These are phyloP conservation scores for Scrobipalpa costella DNA, from an alignment of 2,888 invertebrate species.

Conservation along the genomic window DNA sequence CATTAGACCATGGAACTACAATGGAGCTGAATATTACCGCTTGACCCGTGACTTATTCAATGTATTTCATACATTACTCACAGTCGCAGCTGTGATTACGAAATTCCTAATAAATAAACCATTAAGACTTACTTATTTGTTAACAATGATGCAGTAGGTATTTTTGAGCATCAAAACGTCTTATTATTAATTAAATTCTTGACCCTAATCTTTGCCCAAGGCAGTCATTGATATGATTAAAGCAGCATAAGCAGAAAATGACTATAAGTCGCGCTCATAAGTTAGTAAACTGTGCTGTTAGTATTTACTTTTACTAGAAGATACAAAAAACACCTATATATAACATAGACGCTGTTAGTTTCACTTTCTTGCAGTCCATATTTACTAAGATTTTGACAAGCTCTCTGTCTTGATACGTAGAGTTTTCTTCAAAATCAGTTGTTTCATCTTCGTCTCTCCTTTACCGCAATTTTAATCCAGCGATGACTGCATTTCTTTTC, in stretches of 20 bases:
- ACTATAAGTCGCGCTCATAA: no score
- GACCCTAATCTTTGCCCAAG: neutral
- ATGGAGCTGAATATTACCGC: neutral
- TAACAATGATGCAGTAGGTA: neutral
- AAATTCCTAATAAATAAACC: neutral
- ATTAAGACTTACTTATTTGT: neutral
- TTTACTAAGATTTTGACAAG: no score
- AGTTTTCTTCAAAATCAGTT: no score
- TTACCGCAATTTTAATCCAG: slow-evolving; percentile 5
- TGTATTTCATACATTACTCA: neutral
- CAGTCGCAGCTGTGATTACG: neutral
- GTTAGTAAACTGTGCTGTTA: no score
- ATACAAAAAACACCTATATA: no score
- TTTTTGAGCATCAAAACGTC: neutral
- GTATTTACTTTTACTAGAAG: no score
- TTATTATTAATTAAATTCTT: neutral
- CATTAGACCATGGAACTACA: neutral
- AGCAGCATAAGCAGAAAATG: neutral
- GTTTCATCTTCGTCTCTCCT: no score
- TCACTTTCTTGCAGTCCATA: no score
- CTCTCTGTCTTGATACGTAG: no score
- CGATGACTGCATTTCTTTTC: slow-evolving; percentile 11
- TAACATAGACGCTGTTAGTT: no score
- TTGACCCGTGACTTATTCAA: slow-evolving; percentile 1
- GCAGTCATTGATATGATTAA: neutral